Conservation (phyloP, 1,140 invertebrate species). For the Tetramorium simillimum region DNA sequence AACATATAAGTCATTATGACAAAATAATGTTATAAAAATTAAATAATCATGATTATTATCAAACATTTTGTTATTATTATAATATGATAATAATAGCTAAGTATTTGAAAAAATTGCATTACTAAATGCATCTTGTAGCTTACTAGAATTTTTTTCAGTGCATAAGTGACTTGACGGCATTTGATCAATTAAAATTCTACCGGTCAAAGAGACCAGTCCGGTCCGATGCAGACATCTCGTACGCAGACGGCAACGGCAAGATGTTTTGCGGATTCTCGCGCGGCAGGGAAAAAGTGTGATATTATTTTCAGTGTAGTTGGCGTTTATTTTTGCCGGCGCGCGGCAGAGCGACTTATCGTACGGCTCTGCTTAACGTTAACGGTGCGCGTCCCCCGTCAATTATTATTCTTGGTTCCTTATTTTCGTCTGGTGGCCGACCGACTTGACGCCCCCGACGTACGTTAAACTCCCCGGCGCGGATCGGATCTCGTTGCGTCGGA, state of each 20-base stretch:
- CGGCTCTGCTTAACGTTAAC: constrained; percentile 69
- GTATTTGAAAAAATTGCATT: no score
- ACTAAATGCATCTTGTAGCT: no score
- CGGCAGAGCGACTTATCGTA: constrained; percentile 60
- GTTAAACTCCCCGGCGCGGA: constrained; percentile 44
- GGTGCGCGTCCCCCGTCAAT: constrained; percentile 66
- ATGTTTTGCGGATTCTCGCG: constrained; percentile 17
- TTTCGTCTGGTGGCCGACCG: constrained; percentile 58
- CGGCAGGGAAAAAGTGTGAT: constrained; percentile 49
- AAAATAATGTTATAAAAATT: no score
- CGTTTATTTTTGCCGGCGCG: constrained; percentile 68
- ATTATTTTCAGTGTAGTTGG: constrained; percentile 66
- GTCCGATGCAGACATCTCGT: background rate
- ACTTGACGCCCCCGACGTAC: constrained; percentile 43
- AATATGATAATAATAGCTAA: no score
- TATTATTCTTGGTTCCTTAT: constrained; percentile 74
- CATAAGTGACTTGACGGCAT: background rate
- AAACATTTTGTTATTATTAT: no score
- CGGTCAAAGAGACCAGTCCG: background rate
- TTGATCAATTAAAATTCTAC: background rate
- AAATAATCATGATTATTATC: no score
- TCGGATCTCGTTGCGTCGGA: background rate
- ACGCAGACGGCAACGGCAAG: background rate
- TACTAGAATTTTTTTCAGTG: no score
- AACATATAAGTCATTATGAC: no score